Conservation (phyloP, 2,797 vertebrate genomes). For the Lepilemur septentrionalis region DNA sequence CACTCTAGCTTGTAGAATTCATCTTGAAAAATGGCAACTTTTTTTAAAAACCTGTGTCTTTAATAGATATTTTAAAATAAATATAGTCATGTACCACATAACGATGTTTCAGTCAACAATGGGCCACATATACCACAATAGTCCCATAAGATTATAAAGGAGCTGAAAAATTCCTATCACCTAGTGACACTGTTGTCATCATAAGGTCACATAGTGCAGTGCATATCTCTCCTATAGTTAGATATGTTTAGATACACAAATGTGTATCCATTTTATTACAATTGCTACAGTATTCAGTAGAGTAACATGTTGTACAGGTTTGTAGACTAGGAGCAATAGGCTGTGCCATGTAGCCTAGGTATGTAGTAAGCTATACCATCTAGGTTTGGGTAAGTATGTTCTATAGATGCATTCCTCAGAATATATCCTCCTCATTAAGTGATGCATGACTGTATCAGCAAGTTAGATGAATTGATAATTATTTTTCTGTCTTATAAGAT, state of each 20-base stretch:
- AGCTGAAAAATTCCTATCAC: background rate
- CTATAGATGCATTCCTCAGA: background rate
- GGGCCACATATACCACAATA: background rate
- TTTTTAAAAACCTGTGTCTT: background rate
- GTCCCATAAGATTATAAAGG: background rate
- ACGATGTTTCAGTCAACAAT: background rate
- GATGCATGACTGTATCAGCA: background rate
- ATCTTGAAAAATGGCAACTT: constrained; percentile 15
- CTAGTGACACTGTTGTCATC: background rate
- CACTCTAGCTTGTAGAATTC: background rate
- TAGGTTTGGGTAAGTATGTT: background rate
- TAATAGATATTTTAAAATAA: constrained; percentile 41
- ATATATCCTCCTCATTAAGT: background rate
- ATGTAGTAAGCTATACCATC: background rate
- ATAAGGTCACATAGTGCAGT: background rate
- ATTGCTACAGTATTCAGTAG: background rate
- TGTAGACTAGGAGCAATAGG: background rate
- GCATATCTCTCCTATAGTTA: background rate
- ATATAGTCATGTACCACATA: background rate
- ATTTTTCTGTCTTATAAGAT: constrained; percentile 26
- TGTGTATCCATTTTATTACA: background rate
- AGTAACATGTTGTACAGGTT: background rate
- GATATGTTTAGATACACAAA: background rate
- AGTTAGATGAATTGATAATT: background rate
- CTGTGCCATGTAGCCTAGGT: background rate